Base-by-base conservation (phyloP, 1,140 invertebrate species). In the Campoletis sonorensis region DNA sequence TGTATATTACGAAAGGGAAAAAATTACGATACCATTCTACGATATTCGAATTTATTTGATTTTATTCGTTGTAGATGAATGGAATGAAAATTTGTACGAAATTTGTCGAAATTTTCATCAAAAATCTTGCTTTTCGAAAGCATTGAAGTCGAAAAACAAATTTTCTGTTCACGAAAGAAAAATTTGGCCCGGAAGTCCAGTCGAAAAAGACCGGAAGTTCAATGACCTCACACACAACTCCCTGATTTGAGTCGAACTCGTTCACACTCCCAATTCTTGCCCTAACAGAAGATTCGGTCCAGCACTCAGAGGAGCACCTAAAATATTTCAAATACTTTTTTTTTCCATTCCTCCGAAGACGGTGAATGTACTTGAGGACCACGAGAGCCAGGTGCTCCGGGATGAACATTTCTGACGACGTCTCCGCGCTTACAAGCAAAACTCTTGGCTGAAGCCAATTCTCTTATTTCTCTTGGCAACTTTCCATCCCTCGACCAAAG, bases 161-260 rank as follows among this genome's bases (percentile, higher is more conserved):
- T 54, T n/a, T n/a, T 18, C 30, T 33, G 30, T 33, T 33, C 51
- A 54, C n/a, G 51, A 11, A n/a, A 21, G n/a, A 54, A 18, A 5
- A 78, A 82, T 83, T 84, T 67, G 79, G 80, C 45, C 27, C 8
- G 11, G 26, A 23, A 51, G 61, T 75, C 72, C 13, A 0, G n/a
- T 75, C 45, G 49, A n/a, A 15, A 54, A 54, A 15, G 51, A 54
- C 51, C 51, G 51, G 51, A 54, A 54, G n/a, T 54, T 54, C 51
- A 18, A 54, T 18, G 51, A n/a, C 58, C 37, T n/a, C 77, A 26
- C 77, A 76, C 71, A 81, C 71, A 81, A 16, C 23, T 16, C n/a
- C 51, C n/a, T 54, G 18, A 11, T 54, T 54, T 54, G 51, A 3
- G 51, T 54, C 51, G 7, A 54, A n/a, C 16, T 54, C 51, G 51